phyloP scores from a whole-genome alignment of 2,888 invertebrate species.

The Drosophila mercatorum region DNA sequence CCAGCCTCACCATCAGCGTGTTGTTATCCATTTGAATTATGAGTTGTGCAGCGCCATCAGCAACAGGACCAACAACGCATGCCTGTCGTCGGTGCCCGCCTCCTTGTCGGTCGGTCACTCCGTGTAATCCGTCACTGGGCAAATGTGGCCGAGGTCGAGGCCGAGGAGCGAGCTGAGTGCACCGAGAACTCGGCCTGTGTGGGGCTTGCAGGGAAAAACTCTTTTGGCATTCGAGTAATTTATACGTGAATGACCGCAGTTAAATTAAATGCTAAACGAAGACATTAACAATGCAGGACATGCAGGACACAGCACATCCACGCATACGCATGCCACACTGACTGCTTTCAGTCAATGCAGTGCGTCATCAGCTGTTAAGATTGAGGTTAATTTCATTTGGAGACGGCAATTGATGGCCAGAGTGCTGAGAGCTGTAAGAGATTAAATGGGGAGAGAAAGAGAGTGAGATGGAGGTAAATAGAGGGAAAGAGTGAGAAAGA shows the following conservation, averaged over 20 bases:
- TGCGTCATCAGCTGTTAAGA: conserved; percentile 14
- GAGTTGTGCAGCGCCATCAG: conserved; percentile 62
- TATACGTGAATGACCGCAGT: conserved; percentile 71
- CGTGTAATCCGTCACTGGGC: conserved; percentile 59
- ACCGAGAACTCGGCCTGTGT: too few species aligned
- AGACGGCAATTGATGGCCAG: conserved; percentile 2
- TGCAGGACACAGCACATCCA: conserved; percentile 14
- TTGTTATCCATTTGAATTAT: conserved; percentile 77
- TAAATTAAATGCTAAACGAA: conserved; percentile 81
- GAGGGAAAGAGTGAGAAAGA: background rate
- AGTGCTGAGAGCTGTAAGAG: background rate
- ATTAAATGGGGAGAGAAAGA: background rate
- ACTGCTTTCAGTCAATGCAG: conserved; percentile 15
- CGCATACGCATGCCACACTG: conserved; percentile 16
- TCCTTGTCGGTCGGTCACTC: conserved; percentile 28
- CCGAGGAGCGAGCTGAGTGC: too few species aligned
- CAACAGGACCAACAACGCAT: conserved; percentile 46
- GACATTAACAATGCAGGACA: conserved; percentile 77
- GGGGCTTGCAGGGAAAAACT: conserved; percentile 40
- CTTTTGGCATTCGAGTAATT: conserved; percentile 56
- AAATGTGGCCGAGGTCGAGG: conserved; percentile 26
- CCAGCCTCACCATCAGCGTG: conserved; percentile 13
- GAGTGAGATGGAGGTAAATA: too few species aligned
- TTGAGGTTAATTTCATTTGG: conserved; percentile 40
- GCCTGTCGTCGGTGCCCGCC: conserved; percentile 41